Evolutionary conservation across 2,888 invertebrate species (phyloP).

Genomic region (Zaprionus lineosus): DNA sequence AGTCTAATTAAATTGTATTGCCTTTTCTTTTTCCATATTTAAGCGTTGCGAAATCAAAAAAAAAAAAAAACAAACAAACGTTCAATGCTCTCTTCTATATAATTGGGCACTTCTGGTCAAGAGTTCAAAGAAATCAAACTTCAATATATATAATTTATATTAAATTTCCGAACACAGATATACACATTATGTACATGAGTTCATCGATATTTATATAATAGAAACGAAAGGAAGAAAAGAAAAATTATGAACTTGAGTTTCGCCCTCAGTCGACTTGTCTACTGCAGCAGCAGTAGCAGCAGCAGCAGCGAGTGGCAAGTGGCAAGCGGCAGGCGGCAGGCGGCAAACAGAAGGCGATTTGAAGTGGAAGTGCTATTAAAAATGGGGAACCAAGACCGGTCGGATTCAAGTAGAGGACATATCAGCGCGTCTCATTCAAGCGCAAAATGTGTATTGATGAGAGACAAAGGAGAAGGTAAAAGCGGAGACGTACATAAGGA

Average conservation of each 20-base stretch:
- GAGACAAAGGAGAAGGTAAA: slow-evolving; percentile 2
- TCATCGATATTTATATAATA: background rate
- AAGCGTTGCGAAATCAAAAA: no score
- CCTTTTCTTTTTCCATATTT: no score
- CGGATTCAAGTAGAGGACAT: slow-evolving; percentile 60
- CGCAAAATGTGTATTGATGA: slow-evolving; percentile 57
- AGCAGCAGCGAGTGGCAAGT: no score
- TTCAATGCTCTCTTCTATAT: no score
- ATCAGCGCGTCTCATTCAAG: slow-evolving; percentile 60
- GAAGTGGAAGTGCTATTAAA: slow-evolving; percentile 63
- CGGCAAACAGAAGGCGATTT: slow-evolving; percentile 39
- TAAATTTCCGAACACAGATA: no score
- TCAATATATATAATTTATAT: no score
- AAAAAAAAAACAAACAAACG: no score
- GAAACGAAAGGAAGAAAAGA: slow-evolving; percentile 18
- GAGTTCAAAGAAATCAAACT: no score
- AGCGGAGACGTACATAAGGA: background rate
- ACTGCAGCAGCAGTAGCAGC: slow-evolving; percentile 58
- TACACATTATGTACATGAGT: background rate
- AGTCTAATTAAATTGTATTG: no score
- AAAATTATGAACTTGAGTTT: slow-evolving; percentile 43
- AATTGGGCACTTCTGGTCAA: no score
- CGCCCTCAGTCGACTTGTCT: slow-evolving; percentile 61
- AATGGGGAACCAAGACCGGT: slow-evolving; percentile 63
- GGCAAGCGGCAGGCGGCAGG: no score